phyloP scores from a whole-genome alignment of 2,888 invertebrate species.

The Empis livida region DNA sequence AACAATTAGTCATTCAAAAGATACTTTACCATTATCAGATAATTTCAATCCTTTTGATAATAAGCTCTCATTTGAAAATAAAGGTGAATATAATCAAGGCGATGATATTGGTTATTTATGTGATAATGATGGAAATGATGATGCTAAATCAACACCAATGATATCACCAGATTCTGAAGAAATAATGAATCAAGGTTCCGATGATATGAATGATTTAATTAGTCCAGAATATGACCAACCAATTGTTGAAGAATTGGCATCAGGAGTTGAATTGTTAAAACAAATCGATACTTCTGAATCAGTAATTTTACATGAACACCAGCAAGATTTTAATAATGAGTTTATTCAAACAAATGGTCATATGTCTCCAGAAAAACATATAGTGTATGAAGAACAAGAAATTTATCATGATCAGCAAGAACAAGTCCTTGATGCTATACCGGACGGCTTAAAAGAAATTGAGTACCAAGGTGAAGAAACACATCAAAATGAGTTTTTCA shows the following conservation, averaged over 20 bases:
- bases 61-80: conserved; percentile 12
- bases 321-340: not conserved
- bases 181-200: not conserved
- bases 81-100: conserved; percentile 7
- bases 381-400: not conserved
- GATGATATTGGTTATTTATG: conserved; percentile 8
- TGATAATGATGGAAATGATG: conserved; percentile 11
- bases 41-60: conserved; percentile 16
- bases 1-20: conserved; percentile 16
- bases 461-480: not conserved
- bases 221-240: not conserved
- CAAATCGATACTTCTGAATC: no score
- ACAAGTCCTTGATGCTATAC: not conserved
- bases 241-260: not conserved
- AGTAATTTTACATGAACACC: not conserved
- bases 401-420: not conserved
- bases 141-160: conserved; percentile 12
- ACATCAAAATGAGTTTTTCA: no score
- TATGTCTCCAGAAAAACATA: no score
- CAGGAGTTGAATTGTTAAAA: no score
- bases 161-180: conserved; percentile 10
- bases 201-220: not conserved
- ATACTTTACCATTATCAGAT: conserved; percentile 15
- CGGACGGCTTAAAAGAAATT: not conserved
- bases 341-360: not conserved